A percentile compares a stretch with the other conserved stretches of the same genome.
These are phyloP conservation scores for Protonemura montana DNA, from an alignment of 2,888 invertebrate species.

Conservation along the genomic window DNA sequence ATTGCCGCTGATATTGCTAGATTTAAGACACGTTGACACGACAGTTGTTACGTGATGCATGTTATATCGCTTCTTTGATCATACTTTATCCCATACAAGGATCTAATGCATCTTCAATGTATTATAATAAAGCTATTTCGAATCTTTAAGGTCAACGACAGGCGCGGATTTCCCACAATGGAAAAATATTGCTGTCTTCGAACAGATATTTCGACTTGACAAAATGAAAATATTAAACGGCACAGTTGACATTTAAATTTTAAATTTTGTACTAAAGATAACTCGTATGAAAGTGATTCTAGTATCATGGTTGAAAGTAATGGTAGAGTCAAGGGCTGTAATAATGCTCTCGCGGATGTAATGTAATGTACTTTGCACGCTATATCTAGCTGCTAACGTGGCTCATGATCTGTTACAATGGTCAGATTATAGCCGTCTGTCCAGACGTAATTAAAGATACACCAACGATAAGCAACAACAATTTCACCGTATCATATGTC, in stretches of 20 bases:
- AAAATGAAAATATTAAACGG: background rate
- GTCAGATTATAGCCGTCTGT: background rate
- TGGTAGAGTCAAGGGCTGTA: background rate
- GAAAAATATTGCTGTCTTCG: background rate
- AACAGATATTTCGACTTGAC: background rate
- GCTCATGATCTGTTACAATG: background rate
- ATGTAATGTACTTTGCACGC: background rate
- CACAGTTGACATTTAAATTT: background rate
- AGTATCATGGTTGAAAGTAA: background rate
- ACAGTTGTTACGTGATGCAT: background rate
- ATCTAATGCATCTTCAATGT: background rate
- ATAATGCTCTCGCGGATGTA: background rate
- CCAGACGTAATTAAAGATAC: slow-evolving; percentile 12
- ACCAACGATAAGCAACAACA: background rate
- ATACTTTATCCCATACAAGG: slow-evolving; percentile 3
- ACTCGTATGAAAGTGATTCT: background rate
- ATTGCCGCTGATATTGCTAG: background rate
- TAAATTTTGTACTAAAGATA: background rate
- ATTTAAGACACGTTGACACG: background rate
- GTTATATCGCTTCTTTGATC: background rate
- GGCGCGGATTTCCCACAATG: background rate
- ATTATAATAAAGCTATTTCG: background rate
- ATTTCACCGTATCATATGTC: background rate
- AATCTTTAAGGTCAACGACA: background rate
- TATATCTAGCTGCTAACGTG: background rate